Conservation (phyloP, 2,888 invertebrate genomes). For the Nudaria mundana region DNA sequence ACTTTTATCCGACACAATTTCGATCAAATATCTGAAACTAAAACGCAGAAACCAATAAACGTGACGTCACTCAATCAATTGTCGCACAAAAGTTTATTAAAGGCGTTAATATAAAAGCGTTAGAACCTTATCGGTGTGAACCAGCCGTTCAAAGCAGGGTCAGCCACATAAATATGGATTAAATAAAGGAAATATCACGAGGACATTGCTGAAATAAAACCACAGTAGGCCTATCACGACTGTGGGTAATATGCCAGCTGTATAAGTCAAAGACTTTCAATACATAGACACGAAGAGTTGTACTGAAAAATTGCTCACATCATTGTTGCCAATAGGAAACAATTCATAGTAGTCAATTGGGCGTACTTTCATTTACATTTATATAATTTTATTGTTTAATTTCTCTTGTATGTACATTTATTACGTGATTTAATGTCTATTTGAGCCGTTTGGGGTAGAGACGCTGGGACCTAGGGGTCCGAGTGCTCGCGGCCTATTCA, state of each 20-base stretch:
- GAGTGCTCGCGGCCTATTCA: too few relatives aligned
- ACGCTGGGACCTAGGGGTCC: too few relatives aligned
- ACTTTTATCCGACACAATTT: neutral
- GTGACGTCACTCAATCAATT: constrained; percentile 27
- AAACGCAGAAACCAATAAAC: constrained; percentile 15
- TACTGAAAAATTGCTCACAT: too few relatives aligned
- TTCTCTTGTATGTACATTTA: too few relatives aligned
- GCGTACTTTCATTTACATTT: too few relatives aligned
- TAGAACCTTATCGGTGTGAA: constrained; percentile 30
- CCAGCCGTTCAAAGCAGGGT: constrained; percentile 51
- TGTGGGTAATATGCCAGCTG: constrained; percentile 9
- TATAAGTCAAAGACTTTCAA: too few relatives aligned
- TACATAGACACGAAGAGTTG: too few relatives aligned
- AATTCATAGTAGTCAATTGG: too few relatives aligned
- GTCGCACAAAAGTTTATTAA: constrained; percentile 31
- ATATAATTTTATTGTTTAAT: too few relatives aligned
- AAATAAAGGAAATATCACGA: constrained; percentile 62
- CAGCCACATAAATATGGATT: constrained; percentile 75
- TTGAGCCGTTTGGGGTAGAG: too few relatives aligned
- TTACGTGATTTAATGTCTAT: too few relatives aligned
- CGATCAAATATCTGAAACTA: constrained; percentile 3
- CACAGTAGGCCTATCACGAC: constrained; percentile 41
- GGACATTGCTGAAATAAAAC: constrained; percentile 46
- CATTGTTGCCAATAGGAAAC: too few relatives aligned
- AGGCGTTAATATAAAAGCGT: constrained; percentile 34